These are phyloP conservation scores for Glaucopsyche alexis DNA, from an alignment of 2,888 invertebrate species.

Conservation along the genomic window DNA sequence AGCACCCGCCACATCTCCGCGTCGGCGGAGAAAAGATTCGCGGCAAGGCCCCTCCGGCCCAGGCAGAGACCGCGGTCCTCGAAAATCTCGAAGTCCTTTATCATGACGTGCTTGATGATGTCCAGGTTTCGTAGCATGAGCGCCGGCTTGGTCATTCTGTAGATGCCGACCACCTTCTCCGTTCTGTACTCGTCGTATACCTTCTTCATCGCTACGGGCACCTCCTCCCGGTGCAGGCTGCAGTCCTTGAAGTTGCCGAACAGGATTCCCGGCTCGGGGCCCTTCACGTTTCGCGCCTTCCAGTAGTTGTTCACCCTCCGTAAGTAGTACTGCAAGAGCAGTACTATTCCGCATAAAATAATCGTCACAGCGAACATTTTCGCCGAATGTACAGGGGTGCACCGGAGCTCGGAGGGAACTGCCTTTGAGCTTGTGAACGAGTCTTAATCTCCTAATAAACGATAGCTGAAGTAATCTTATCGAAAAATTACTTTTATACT, in stretches of 20 bases:
- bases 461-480: too few relatives aligned
- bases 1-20: conserved; percentile 51
- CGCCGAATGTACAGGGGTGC: too few relatives aligned
- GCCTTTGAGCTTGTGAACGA: too few relatives aligned
- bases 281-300: background rate
- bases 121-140: background rate
- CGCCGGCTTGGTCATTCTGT: background rate
- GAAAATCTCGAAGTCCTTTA: background rate
- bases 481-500: too few relatives aligned
- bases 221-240: background rate
- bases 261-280: background rate
- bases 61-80: background rate
- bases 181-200: background rate
- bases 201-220: background rate
- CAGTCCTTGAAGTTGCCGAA: background rate
- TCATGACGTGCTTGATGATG: conserved; percentile 2
- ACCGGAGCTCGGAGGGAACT: too few relatives aligned
- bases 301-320: background rate
- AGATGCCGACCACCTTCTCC: background rate
- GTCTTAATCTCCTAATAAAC: too few relatives aligned
- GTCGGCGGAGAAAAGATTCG: conserved; percentile 54
- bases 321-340: background rate
- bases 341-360: background rate
- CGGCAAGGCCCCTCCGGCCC: conserved; percentile 44
- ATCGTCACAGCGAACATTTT: too few relatives aligned